Evolutionary conservation across 1,140 invertebrate species (phyloP).

Genomic region (Anagrus nilaparvatae): DNA sequence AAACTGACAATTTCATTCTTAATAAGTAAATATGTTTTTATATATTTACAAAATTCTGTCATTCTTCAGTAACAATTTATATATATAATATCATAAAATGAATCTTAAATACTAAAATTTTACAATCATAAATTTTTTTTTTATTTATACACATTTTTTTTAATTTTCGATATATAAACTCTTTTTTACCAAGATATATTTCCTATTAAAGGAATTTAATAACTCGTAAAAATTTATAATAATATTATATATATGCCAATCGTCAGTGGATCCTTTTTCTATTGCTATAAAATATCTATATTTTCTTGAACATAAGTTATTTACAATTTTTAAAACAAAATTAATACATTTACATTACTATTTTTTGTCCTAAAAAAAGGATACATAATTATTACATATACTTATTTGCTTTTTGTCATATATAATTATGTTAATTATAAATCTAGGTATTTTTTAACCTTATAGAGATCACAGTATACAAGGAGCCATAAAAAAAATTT

Average conservation of each 20-base stretch:
- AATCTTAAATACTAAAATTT: conserved; percentile 39
- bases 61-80: conserved; percentile 38
- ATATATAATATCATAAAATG: conserved; percentile 39
- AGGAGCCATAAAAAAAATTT: conserved; percentile 40
- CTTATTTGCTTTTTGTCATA: conserved; percentile 16
- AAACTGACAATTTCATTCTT: conserved; percentile 22
- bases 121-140: conserved; percentile 35
- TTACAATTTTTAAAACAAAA: conserved; percentile 27
- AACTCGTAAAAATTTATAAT: conserved; percentile 16
- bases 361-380: conserved; percentile 19
- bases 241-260: conserved; percentile 16
- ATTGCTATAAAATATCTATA: too few relatives aligned
- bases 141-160: conserved; percentile 34
- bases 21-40: conserved; percentile 43
- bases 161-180: conserved; percentile 19
- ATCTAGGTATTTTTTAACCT: conserved; percentile 30
- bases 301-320: conserved; percentile 32
- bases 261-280: conserved; percentile 16
- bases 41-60: conserved; percentile 42
- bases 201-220: conserved; percentile 11
- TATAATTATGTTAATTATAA: conserved; percentile 26
- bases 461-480: conserved; percentile 44
- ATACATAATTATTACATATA: conserved; percentile 19
- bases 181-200: conserved; percentile 18
- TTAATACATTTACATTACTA: conserved; percentile 14